phyloP scores from a whole-genome alignment of 2,797 vertebrate species.

The Dallia pectoralis region DNA sequence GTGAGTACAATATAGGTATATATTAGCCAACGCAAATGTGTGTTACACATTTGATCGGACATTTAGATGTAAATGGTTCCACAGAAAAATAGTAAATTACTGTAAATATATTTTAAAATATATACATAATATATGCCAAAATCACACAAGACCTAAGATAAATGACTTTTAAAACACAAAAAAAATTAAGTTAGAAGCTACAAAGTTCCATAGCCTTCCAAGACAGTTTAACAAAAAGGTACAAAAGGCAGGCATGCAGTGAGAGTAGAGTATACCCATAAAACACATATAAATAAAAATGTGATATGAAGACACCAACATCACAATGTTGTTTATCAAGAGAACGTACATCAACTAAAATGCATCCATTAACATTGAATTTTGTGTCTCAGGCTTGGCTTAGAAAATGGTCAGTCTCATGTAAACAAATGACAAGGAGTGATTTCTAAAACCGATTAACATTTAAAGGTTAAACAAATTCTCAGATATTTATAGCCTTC shows the following conservation, averaged over 20 bases:
- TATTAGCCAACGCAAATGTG: neutral
- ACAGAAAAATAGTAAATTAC: conserved; percentile 44
- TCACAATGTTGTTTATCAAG: conserved; percentile 43
- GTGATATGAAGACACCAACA: conserved; percentile 48
- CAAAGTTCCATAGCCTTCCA: conserved; percentile 16
- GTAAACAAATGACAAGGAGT: conserved; percentile 65
- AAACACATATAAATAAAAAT: conserved; percentile 63
- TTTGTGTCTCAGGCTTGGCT: conserved; percentile 67
- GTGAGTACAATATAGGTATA: neutral
- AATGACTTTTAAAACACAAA: conserved; percentile 42
- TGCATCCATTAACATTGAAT: conserved; percentile 44
- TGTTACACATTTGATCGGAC: neutral
- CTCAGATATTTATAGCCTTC: conserved; percentile 18
- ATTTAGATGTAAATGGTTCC: conserved; percentile 32
- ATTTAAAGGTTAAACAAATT: conserved; percentile 21
- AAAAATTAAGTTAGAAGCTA: conserved; percentile 27
- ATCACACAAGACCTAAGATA: conserved; percentile 41
- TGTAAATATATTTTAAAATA: conserved; percentile 45
- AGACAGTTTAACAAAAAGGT: conserved; percentile 32
- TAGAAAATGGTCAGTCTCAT: conserved; percentile 60
- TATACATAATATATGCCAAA: conserved; percentile 55
- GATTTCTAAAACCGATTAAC: conserved; percentile 29
- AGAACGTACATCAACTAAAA: conserved; percentile 19
- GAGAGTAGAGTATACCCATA: conserved; percentile 37
- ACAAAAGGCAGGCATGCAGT: conserved; percentile 42